Base-by-base conservation (phyloP, 2,113 vertebrate species). In the Colius striatus region DNA sequence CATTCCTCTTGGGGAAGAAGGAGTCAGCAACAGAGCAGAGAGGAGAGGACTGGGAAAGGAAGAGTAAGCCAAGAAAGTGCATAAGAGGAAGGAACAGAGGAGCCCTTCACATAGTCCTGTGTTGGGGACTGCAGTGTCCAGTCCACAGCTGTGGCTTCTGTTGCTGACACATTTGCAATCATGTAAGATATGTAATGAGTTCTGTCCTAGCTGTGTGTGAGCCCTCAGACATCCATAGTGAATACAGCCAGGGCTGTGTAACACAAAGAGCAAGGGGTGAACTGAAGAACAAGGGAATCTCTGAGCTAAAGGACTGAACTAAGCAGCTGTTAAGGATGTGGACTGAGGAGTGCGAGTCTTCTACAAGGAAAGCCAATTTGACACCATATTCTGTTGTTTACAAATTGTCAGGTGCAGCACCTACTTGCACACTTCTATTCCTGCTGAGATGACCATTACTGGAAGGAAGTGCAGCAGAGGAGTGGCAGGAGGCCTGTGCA, bases 81-180 rank as follows among this genome's bases (percentile, higher is more conserved):
- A 6, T 8, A 41, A 25, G 32, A 25, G 38, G 48, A 76, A 43
- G 18, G 51, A 90, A 60, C 15, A 48, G 63, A 60, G 57, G 29
- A 71, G 16, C 48, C 10, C 11, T 17, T 14, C 47, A n/a, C 3
- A 4, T 5, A 51, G 41, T 34, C 30, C 2, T 1, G 22, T 2
- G 3, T 18, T 6, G 62, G 19, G 50, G 13, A 20, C 34, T 38
- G 23, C 10, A 0, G 22, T 11, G 45, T 27, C 41, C 11, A 2
- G 51, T 23, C 51, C 51, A 32, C 48, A 81, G 65, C 4, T 3
- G 7, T 34, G 89, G 18, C 29, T 43, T 47, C 68, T 62, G n/a
- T 51, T 32, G 22, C 13, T 58, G 43, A n/a, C 4, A 5, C 26
- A 12, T 21, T 36, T 41, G 25, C 51, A 50, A 11, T 8, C 3